Percentiles rank a stretch among this genome's conserved stretches.
Conservation (phyloP, 2,797 vertebrate species). For the Acridotheres tristis region DNA sequence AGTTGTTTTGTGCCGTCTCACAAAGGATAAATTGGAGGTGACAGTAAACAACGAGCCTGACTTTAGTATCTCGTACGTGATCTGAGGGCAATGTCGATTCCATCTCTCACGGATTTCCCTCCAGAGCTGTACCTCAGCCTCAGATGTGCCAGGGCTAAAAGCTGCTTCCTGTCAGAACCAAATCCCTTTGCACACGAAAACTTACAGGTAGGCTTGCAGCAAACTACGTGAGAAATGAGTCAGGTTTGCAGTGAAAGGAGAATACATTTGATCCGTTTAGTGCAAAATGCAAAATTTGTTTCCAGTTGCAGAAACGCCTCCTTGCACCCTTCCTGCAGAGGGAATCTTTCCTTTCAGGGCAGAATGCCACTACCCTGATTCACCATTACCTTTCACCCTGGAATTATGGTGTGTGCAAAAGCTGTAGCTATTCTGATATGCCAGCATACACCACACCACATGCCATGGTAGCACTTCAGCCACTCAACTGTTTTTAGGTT, state of each 20-base stretch:
- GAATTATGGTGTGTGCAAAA: neutral
- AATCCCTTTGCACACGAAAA: neutral
- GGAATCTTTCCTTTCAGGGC: neutral
- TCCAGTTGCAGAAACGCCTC: neutral
- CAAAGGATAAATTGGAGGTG: neutral
- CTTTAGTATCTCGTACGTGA: neutral
- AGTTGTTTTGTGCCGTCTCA: neutral
- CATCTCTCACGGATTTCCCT: neutral
- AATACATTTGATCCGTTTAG: neutral
- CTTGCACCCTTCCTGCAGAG: neutral
- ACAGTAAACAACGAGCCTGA: conserved; percentile 32
- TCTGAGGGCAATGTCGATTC: neutral
- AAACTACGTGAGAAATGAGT: neutral
- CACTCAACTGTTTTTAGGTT: neutral
- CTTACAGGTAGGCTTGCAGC: neutral
- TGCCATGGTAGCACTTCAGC: neutral
- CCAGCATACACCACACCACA: accelerated
- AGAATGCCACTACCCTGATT: neutral
- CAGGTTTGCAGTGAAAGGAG: neutral
- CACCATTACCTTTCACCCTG: neutral
- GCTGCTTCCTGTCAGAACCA: neutral
- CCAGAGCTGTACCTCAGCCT: neutral
- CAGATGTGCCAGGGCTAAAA: neutral
- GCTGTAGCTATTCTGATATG: neutral
- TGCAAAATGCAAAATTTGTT: neutral